Base-by-base conservation (phyloP, 2,797 vertebrate species). In the Chaetodon trifasciatus region DNA sequence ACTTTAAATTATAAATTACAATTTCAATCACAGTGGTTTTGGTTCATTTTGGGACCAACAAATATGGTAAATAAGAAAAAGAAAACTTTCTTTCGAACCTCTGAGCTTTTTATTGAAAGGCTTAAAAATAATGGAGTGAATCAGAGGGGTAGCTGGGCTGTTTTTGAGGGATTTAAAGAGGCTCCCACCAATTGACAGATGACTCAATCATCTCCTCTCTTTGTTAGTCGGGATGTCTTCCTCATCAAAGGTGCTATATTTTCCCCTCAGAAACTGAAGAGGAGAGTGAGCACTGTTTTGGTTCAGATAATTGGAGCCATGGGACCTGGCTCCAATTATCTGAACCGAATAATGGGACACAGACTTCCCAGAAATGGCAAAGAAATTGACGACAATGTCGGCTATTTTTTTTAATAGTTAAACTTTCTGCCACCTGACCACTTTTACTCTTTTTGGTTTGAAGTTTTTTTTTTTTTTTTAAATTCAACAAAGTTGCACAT, bases 231-330 rank as follows among this genome's bases (percentile, higher is more conserved):
- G 74, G 55, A 68, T 79, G 70, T 86, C 58, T 74, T 71, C 65
- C 52, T 86, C 82, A 88, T 91, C 89, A 91, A 82, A 89, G 75
- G 82, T 84, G 83, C 42, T 78, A 56, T 79, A 79, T 74, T 86
- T 80, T 56, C 61, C 63, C 69, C 74, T 85, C 56, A 73, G 61
- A 83, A 74, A 74, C 9, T 61, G 70, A 64, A 78, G 44, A n/a
- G 61, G 46, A 84, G 74, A 79, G 61, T n/a, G 8, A 74, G 63
- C 17, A 40, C 35, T 35, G 19, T 70, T 86, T 67, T 70, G 70
- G 74, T 83, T 86, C 50, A 42, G 44, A 88, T 91, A 91, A 92
- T 83, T 91, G 79, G 84, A 88, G 86, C 83, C 70, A 61, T 46
- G 88, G 81, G 80, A 83, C 37, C 56, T 13, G 35, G 40, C 64